phyloP scores from a whole-genome alignment of 2,113 vertebrate genomes.

The Asarcornis scutulata region DNA sequence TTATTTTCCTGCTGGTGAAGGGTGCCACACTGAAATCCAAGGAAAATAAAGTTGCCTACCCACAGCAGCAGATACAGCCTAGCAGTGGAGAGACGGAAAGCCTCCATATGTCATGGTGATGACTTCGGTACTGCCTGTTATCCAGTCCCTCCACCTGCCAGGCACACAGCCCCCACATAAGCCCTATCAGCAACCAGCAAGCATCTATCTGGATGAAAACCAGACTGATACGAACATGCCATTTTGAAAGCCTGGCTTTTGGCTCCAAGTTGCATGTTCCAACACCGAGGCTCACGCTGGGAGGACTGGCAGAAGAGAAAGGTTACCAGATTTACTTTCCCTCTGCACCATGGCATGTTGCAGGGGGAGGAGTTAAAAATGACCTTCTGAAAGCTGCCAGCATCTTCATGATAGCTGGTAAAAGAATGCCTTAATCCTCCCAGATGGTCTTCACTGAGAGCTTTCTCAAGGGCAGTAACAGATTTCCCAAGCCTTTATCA shows the following conservation, averaged over 20 bases:
- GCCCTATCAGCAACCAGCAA: not conserved
- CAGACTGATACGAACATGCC: not conserved
- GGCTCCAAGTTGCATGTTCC: not conserved
- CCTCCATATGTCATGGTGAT: not conserved
- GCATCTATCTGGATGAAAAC: not conserved
- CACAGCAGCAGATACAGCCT: conserved; percentile 7
- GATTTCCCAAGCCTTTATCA: not conserved
- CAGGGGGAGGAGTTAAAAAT: conserved; percentile 47
- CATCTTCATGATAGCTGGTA: not conserved
- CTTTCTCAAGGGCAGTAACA: not conserved
- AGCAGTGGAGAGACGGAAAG: not conserved
- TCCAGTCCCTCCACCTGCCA: not conserved
- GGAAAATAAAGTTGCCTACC: not conserved
- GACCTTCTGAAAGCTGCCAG: not conserved
- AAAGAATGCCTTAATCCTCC: not conserved
- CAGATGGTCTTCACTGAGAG: not conserved
- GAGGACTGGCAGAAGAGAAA: not conserved
- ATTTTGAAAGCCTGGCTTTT: not conserved
- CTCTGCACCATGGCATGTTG: conserved; percentile 42
- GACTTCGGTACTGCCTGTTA: not conserved
- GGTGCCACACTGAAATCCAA: not conserved
- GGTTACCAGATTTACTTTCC: not conserved
- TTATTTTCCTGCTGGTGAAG: not conserved
- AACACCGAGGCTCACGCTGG: not conserved
- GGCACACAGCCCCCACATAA: not conserved